These are phyloP conservation scores for Leptodactylus fallax DNA, from an alignment of 2,797 vertebrate genomes.

Conservation along the genomic window DNA sequence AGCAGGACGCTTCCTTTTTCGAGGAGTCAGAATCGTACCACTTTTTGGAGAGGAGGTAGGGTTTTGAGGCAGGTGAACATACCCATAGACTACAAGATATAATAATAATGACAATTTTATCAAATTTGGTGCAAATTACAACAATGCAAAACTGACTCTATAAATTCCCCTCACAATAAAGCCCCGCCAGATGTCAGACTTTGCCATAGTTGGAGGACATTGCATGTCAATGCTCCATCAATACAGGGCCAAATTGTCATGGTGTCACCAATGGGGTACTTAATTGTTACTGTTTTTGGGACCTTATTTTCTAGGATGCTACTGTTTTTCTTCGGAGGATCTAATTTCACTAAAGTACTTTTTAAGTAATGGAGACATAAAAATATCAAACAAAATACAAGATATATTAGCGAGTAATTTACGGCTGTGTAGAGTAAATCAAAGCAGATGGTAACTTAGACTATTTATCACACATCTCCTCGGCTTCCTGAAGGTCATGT, in stretches of 20 bases:
- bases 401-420: background rate
- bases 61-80: too few relatives aligned
- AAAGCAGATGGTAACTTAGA: constrained; percentile 1
- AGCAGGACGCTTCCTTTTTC: too few relatives aligned
- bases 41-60: too few relatives aligned
- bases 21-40: too few relatives aligned
- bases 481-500: background rate
- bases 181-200: too few relatives aligned
- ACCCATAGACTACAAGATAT: too few relatives aligned
- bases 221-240: background rate
- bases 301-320: background rate
- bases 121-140: too few relatives aligned
- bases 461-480: background rate
- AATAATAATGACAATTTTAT: too few relatives aligned
- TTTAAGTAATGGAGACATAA: background rate
- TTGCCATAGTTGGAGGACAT: too few relatives aligned
- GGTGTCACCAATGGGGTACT: background rate
- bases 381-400: background rate
- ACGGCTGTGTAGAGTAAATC: background rate
- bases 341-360: too few relatives aligned
- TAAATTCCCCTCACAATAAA: too few relatives aligned
- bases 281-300: background rate
- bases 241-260: background rate
- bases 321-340: background rate
- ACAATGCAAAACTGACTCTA: too few relatives aligned